A percentile compares a stretch with the other conserved stretches of the same genome.
Evolutionary conservation across 2,797 vertebrate genomes (phyloP).

Genomic region (Petrocephalus sullivani): DNA sequence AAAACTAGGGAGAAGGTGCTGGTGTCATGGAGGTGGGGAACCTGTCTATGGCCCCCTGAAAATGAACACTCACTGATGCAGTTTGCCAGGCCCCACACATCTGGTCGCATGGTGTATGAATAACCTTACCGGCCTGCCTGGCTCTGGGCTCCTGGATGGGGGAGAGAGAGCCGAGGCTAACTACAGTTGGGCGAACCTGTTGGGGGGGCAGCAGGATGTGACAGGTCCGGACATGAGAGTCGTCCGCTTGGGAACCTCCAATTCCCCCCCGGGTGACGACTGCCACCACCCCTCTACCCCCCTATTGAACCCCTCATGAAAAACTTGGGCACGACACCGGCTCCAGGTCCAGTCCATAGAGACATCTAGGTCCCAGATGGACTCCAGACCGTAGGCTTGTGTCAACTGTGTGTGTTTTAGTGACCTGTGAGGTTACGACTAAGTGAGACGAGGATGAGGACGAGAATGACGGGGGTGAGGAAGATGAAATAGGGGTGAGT

Average conservation of each 20-base stretch:
- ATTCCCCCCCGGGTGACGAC: neutral
- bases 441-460: neutral
- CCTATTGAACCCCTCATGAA: neutral
- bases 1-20: neutral
- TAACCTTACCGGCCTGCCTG: neutral
- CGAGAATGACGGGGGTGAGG: neutral
- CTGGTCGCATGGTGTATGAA: neutral
- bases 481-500: neutral
- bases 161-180: slow-evolving; percentile 38
- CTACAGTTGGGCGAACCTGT: slow-evolving; percentile 41
- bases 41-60: neutral
- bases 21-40: neutral
- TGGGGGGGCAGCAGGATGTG: neutral
- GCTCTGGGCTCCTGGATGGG: neutral
- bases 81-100: neutral
- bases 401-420: neutral
- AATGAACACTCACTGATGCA: neutral
- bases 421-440: neutral
- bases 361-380: neutral
- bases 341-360: neutral
- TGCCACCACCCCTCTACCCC: neutral
- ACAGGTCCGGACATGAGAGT: neutral
- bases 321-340: neutral
- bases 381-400: neutral
- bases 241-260: neutral